phyloP scores from a whole-genome alignment of 2,113 vertebrate species.

The Megaceryle torquata region DNA sequence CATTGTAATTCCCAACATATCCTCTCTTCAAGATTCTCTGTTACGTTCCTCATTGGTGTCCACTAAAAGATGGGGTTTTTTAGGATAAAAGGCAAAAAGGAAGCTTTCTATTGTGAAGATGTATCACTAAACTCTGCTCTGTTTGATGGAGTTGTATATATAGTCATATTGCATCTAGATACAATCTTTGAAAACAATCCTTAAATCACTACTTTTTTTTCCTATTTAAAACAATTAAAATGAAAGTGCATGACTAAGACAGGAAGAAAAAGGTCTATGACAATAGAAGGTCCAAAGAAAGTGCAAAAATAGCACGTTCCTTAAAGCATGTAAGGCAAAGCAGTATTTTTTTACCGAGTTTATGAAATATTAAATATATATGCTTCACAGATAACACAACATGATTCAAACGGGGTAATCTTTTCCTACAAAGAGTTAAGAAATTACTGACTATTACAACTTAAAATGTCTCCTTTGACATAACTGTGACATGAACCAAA shows the following conservation, averaged over 20 bases:
- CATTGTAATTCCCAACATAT: neutral
- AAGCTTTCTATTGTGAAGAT: neutral
- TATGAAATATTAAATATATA: neutral
- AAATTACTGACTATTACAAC: neutral
- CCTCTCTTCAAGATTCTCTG: neutral
- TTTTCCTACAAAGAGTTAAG: neutral
- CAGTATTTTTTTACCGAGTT: neutral
- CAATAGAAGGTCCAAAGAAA: neutral
- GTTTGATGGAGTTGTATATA: neutral
- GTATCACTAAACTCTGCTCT: neutral
- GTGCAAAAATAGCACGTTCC: rapidly evolving
- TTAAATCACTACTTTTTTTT: neutral
- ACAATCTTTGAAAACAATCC: neutral
- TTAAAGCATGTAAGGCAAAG: neutral
- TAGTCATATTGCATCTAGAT: neutral
- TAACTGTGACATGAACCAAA: neutral
- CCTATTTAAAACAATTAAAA: neutral
- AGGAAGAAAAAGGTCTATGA: neutral
- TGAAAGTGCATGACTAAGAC: neutral
- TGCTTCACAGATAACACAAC: neutral
- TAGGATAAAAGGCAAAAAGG: neutral
- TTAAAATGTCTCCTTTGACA: neutral
- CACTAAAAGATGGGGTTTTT: neutral
- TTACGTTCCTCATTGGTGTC: neutral
- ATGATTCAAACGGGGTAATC: slow-evolving; percentile 11